Percentiles rank a stretch among this genome's conserved stretches.
Conservation (phyloP, 2,797 vertebrate genomes). For the Furcifer pardalis region DNA sequence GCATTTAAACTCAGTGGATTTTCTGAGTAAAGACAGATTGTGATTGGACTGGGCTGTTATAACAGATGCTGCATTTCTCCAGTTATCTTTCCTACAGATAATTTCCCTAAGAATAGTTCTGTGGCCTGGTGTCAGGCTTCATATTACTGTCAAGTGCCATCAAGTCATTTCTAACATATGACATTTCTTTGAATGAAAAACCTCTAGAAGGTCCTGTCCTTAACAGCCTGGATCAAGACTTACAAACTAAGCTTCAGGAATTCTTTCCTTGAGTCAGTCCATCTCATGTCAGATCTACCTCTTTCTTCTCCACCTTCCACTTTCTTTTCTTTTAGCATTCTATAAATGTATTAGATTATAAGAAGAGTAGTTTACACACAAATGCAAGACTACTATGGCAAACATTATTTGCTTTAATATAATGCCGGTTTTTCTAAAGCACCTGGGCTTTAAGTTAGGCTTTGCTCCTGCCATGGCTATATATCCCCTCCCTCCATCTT, state of each 20-base stretch:
- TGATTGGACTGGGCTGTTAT: not conserved
- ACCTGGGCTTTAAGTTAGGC: constrained; percentile 60
- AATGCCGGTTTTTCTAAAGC: constrained; percentile 58
- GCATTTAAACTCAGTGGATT: constrained; percentile 3
- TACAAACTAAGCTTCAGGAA: no score
- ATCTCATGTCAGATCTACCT: no score
- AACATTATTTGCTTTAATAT: constrained; percentile 61
- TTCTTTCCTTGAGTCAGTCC: no score
- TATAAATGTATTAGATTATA: constrained; percentile 39
- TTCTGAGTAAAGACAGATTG: constrained; percentile 25
- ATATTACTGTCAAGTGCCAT: not conserved
- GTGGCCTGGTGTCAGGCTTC: not conserved
- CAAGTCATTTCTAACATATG: no score
- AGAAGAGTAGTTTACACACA: constrained; percentile 60
- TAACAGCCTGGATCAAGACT: no score
- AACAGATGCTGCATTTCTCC: constrained; percentile 46
- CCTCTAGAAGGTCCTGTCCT: no score
- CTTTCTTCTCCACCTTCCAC: no score
- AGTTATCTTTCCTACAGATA: constrained; percentile 26
- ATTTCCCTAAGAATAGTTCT: constrained; percentile 22
- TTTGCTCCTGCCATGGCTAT: constrained; percentile 55
- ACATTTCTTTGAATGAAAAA: no score
- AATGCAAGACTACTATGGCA: constrained; percentile 42
- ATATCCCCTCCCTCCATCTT: constrained; percentile 46
- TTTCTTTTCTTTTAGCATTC: not conserved